phyloP scores from a whole-genome alignment of 2,797 vertebrate genomes.

The Bovichtus diacanthus region DNA sequence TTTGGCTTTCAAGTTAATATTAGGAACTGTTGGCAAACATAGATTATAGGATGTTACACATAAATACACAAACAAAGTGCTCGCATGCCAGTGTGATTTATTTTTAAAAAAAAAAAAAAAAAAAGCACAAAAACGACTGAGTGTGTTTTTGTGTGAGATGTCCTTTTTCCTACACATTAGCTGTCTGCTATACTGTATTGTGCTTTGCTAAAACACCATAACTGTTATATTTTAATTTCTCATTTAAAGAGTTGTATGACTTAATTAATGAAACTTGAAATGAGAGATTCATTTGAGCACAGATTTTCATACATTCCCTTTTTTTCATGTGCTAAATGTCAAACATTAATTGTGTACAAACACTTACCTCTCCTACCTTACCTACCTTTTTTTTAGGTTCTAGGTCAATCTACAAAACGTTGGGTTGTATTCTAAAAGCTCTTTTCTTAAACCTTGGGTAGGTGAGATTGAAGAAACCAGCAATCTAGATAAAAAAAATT shows the following conservation, averaged over 20 bases:
- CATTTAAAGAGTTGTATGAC: slow-evolving; percentile 3
- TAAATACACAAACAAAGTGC: not conserved
- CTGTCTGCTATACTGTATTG: not conserved
- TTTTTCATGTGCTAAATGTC: not conserved
- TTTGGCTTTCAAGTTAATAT: slow-evolving; percentile 51
- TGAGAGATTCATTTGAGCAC: not conserved
- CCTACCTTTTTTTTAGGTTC: too few species aligned
- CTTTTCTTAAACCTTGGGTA: not conserved
- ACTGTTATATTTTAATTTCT: not conserved
- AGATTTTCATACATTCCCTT: not conserved
- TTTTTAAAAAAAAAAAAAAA: too few species aligned
- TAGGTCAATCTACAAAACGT: not conserved
- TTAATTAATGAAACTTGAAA: slow-evolving; percentile 3
- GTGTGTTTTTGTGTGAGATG: not conserved
- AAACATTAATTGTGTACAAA: not conserved
- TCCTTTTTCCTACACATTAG: not conserved
- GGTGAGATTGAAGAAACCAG: too few species aligned
- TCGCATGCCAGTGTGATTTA: not conserved
- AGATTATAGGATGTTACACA: slow-evolving; percentile 12
- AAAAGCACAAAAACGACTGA: too few species aligned
- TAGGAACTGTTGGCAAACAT: slow-evolving; percentile 44
- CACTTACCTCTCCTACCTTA: not conserved
- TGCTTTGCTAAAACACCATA: not conserved
- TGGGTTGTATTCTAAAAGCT: not conserved
- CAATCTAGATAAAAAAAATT: too few species aligned